Percentiles rank a stretch among this genome's conserved stretches.
Evolutionary conservation across 2,888 invertebrate genomes (phyloP).

Genomic region (Dynastes tityus): DNA sequence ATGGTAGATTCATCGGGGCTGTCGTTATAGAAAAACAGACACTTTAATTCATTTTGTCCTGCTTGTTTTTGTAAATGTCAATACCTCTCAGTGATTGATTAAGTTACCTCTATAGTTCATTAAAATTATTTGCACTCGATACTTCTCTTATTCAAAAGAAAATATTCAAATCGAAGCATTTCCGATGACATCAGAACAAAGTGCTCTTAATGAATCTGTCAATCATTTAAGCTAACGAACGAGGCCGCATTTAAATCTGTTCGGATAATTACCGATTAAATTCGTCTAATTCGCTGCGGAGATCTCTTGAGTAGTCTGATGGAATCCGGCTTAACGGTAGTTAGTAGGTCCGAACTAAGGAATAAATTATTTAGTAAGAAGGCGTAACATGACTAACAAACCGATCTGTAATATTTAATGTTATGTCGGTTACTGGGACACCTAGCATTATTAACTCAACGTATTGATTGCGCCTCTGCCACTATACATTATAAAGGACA

Average conservation of each 20-base stretch:
- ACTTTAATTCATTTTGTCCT: background rate
- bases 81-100: too few relatives aligned
- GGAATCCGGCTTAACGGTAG: slow-evolving; percentile 20
- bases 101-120: background rate
- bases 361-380: slow-evolving; percentile 43
- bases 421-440: slow-evolving; percentile 48
- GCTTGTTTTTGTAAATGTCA: too few relatives aligned
- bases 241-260: background rate
- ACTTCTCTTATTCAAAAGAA: background rate
- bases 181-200: slow-evolving; percentile 23
- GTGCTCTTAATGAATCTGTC: slow-evolving; percentile 23
- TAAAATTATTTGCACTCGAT: background rate
- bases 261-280: background rate
- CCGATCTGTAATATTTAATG: slow-evolving; percentile 47
- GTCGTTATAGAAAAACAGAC: too few relatives aligned
- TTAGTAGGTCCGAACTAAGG: slow-evolving; percentile 5
- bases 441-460: slow-evolving; percentile 45
- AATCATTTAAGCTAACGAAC: slow-evolving; percentile 23
- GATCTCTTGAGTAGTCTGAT: background rate
- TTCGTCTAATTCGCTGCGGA: slow-evolving; percentile 5
- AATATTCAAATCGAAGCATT: slow-evolving; percentile 8
- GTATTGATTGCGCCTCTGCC: slow-evolving; percentile 44
- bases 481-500: slow-evolving; percentile 43
- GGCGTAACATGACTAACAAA: slow-evolving; percentile 45
- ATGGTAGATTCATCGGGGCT: too few relatives aligned